Percentiles rank a stretch among this genome's conserved stretches.
These are phyloP conservation scores for Limenitis camilla DNA, from an alignment of 2,888 invertebrate genomes.

Conservation along the genomic window DNA sequence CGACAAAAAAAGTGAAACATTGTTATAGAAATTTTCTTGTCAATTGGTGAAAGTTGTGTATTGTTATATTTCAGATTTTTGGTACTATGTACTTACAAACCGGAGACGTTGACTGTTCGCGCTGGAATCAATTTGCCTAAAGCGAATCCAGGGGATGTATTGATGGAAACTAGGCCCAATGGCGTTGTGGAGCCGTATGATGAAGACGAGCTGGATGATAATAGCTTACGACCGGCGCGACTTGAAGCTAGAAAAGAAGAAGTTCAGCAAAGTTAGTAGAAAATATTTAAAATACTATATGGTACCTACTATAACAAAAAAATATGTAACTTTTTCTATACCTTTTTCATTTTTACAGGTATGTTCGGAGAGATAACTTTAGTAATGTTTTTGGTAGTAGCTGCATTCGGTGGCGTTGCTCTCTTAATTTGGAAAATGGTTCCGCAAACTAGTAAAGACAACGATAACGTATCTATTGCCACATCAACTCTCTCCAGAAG, in stretches of 20 bases:
- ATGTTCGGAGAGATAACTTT: slow-evolving; percentile 65
- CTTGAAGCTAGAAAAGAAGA: slow-evolving; percentile 60
- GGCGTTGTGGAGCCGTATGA: slow-evolving; percentile 65
- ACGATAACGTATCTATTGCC: slow-evolving; percentile 67
- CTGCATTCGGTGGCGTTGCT: slow-evolving; percentile 73
- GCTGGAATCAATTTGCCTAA: slow-evolving; percentile 84
- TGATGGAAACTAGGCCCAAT: slow-evolving; percentile 56
- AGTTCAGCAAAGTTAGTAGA: slow-evolving; percentile 47
- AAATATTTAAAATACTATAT: no score
- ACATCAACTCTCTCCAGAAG: slow-evolving; percentile 61
- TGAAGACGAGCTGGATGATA: slow-evolving; percentile 55
- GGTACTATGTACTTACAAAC: slow-evolving; percentile 87
- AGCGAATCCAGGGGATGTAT: slow-evolving; percentile 67
- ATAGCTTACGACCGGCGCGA: slow-evolving; percentile 64
- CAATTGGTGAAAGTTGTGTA: slow-evolving; percentile 9
- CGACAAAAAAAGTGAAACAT: neutral
- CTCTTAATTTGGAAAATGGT: slow-evolving; percentile 73
- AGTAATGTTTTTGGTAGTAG: slow-evolving; percentile 74
- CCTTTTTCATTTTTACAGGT: slow-evolving; percentile 43
- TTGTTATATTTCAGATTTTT: slow-evolving; percentile 75
- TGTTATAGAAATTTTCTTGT: slow-evolving; percentile 1
- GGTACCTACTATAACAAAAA: no score
- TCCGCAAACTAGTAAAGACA: slow-evolving; percentile 55
- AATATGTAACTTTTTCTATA: neutral
- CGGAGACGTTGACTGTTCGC: slow-evolving; percentile 86